Base-by-base conservation (phyloP, 2,888 invertebrate species). In the Synanthedon tipuliformis region DNA sequence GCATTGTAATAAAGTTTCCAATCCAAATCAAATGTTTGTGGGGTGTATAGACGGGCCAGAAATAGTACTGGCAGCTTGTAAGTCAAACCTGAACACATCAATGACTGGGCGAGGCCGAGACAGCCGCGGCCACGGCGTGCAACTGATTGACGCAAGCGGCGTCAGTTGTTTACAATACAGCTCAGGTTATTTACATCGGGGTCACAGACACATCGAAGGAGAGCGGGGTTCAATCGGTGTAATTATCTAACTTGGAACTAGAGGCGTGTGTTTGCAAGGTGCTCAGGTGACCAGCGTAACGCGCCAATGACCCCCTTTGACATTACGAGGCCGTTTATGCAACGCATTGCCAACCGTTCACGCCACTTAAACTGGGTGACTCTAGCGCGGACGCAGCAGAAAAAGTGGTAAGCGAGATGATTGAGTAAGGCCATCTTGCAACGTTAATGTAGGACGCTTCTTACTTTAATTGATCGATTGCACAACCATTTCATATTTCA, bases 111-210 rank as follows among this genome's bases (percentile, higher is more conserved):
- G 68, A 68, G 61, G 60, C 51, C 51, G 27, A 61, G 61, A 54
- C 56, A 51, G 54, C 54, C 52, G 53, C 64, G 66, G 54, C 56
- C 58, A 54, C 54, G 52, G 59, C 62, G 57, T 68, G 68, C 71
- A 69, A 66, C 67, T 76, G 77, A 79, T 82, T 82, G 85, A 84
- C 85, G 85, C 81, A 81, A 81, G 77, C 73, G 61, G 67, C 79
- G 73, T 77, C 78, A 73, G 78, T 78, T 85, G 86, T 86, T 85
- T 86, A 85, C 82, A 78, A 76, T 75, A 78, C 73, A 76, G 78
- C 78, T 75, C 77, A 81, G 85, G 86, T 84, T 86, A 85, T 86
- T 86, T 82, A 84, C 87, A 85, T 84, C 81, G 86, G 84, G 86
- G 86, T 87, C 85, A 86, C 82, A 87, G 86, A 86, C 86, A 85